These are phyloP conservation scores for Rhadinocentrus ornatus DNA, from an alignment of 2,797 vertebrate species.

Conservation along the genomic window DNA sequence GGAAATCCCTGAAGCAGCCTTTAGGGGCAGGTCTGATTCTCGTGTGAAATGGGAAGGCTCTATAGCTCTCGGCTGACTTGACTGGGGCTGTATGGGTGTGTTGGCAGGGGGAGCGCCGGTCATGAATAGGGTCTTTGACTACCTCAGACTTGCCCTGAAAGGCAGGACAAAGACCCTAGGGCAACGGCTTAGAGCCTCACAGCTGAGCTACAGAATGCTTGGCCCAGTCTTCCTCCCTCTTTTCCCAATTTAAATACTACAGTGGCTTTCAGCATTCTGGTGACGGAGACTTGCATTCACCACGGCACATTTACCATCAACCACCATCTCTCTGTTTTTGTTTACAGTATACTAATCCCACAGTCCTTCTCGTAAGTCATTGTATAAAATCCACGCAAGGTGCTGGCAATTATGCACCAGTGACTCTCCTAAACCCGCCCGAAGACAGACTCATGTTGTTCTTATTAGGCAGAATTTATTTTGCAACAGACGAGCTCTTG, in stretches of 20 bases:
- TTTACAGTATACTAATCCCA: conserved; percentile 72
- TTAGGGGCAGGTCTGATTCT: conserved; percentile 86
- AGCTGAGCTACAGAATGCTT: conserved; percentile 85
- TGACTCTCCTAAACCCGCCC: conserved; percentile 32
- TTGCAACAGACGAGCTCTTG: conserved; percentile 52
- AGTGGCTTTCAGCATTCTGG: conserved; percentile 82
- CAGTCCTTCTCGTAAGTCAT: conserved; percentile 51
- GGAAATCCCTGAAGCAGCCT: conserved; percentile 86
- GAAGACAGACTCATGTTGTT: conserved; percentile 55
- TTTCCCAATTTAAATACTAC: conserved; percentile 86
- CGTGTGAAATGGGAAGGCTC: conserved; percentile 86
- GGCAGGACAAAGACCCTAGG: conserved; percentile 87
- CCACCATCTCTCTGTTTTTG: conserved; percentile 73
- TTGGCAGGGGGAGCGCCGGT: conserved; percentile 84
- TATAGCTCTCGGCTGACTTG: conserved; percentile 85
- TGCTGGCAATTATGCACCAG: conserved; percentile 56
- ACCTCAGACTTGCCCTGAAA: conserved; percentile 87
- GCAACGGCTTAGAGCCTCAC: conserved; percentile 86
- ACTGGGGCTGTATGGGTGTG: conserved; percentile 85
- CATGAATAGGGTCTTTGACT: conserved; percentile 88
- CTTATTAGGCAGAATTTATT: conserved; percentile 56
- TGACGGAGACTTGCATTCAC: conserved; percentile 71
- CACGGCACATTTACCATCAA: conserved; percentile 62
- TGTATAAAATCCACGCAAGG: conserved; percentile 46
- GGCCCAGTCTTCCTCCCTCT: conserved; percentile 81